These are phyloP conservation scores for Toxonevra muliebris DNA, from an alignment of 2,888 invertebrate species.

Conservation along the genomic window DNA sequence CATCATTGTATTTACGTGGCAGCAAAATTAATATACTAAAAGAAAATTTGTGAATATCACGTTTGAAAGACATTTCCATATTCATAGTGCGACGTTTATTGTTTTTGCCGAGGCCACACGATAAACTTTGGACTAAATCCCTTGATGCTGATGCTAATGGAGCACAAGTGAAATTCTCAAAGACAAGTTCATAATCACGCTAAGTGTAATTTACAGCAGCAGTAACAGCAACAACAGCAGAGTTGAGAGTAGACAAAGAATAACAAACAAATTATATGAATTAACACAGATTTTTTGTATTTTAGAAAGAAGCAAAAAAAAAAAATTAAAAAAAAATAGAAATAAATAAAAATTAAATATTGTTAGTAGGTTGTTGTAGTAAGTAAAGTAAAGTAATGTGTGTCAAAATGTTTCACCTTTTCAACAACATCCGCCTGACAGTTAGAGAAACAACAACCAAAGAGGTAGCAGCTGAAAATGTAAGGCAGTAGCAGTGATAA, in stretches of 20 bases:
- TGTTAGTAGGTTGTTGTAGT: constrained; percentile 28
- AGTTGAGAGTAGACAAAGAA: neutral
- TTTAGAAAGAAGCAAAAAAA: constrained; percentile 3
- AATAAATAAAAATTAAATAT: constrained; percentile 32
- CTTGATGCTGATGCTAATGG: neutral
- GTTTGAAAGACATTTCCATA: constrained; percentile 40
- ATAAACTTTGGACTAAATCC: neutral
- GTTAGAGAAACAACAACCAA: neutral
- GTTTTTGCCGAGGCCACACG: constrained; percentile 40
- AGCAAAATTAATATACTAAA: constrained; percentile 39
- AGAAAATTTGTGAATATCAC: constrained; percentile 29
- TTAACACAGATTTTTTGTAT: neutral
- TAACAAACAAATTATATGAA: neutral
- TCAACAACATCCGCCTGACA: constrained; percentile 19
- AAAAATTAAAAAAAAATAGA: constrained; percentile 28
- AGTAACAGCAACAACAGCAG: neutral
- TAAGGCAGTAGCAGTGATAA: constrained; percentile 4
- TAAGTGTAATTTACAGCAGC: neutral
- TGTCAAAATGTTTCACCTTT: constrained; percentile 37
- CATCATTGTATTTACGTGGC: constrained; percentile 23
- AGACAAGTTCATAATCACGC: constrained; percentile 20
- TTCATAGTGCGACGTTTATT: constrained; percentile 36
- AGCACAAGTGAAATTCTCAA: constrained; percentile 25
- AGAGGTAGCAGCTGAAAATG: constrained; percentile 1
- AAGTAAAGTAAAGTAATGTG: constrained; percentile 22